phyloP scores from a whole-genome alignment of 1,140 invertebrate genomes.

The Stegodyphus mimosarum region DNA sequence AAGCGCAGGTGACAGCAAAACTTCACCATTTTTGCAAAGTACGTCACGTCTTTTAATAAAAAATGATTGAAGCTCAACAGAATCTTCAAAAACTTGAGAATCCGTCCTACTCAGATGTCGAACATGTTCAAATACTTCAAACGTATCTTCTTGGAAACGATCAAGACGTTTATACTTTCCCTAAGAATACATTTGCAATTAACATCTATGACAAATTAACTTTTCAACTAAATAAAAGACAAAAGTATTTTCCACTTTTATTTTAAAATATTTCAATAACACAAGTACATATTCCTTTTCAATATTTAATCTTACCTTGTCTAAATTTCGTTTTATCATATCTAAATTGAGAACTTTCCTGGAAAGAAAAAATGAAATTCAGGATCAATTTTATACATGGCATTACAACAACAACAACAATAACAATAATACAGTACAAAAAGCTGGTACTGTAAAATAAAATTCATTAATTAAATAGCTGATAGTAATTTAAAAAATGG shows the following conservation, averaged over 20 bases:
- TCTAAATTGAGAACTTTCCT: constrained; percentile 70
- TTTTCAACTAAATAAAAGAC: not conserved
- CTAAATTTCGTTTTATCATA: constrained; percentile 71
- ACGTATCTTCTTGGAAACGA: constrained; percentile 96
- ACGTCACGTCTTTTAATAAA: constrained; percentile 81
- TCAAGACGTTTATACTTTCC: constrained; percentile 93
- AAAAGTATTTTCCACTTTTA: too few species aligned
- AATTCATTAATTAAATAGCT: too few species aligned
- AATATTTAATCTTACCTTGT: constrained; percentile 66
- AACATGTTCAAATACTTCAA: constrained; percentile 91
- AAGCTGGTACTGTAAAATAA: too few species aligned
- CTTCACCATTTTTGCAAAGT: constrained; percentile 81
- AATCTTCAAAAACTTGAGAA: constrained; percentile 91
- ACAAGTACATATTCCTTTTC: constrained; percentile 15
- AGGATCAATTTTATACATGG: too few species aligned
- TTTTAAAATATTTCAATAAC: not conserved
- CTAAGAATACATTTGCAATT: constrained; percentile 67
- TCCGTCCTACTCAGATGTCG: constrained; percentile 87
- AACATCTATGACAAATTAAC: too few species aligned
- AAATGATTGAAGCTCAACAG: constrained; percentile 91
- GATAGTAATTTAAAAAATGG: too few species aligned
- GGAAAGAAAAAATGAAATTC: constrained; percentile 36
- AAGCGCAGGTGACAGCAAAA: constrained; percentile 88
- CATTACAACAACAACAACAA: too few species aligned
- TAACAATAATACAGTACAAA: too few species aligned